Evolutionary conservation across 2,888 invertebrate genomes (phyloP).

Genomic region (Heliconius erato): DNA sequence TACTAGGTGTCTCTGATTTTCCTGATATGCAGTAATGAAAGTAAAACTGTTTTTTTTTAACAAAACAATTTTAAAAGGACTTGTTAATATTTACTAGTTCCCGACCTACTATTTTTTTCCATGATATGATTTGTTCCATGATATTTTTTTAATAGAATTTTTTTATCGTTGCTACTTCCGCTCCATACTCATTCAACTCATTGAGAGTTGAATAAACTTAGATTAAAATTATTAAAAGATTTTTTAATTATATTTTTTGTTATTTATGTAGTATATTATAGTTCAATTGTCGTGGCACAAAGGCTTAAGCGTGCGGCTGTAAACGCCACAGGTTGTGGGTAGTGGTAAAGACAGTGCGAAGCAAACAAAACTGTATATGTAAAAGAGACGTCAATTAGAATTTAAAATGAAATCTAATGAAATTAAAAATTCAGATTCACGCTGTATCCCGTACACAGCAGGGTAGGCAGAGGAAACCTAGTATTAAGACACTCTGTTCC

Average conservation of each 20-base stretch:
- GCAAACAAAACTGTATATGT: not conserved
- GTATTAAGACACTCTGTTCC: no score
- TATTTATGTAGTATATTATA: not conserved
- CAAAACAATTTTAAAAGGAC: not conserved
- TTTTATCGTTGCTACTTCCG: conserved; percentile 25
- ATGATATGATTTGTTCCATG: not conserved
- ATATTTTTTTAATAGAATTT: not conserved
- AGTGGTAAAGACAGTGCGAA: no score
- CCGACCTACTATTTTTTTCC: not conserved
- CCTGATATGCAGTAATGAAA: no score
- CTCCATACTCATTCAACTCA: not conserved
- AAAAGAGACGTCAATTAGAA: not conserved
- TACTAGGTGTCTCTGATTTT: no score
- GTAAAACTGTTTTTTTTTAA: no score
- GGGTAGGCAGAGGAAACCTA: no score
- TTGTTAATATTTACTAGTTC: not conserved
- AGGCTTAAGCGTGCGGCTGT: no score
- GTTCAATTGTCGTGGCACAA: no score
- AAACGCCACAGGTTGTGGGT: no score
- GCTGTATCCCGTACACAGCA: no score
- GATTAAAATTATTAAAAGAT: not conserved
- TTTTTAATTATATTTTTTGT: not conserved
- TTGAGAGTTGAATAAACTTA: conserved; percentile 25
- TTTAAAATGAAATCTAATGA: no score
- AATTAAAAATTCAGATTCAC: no score